phyloP scores from a whole-genome alignment of 2,888 invertebrate genomes.

The Melinaea marsaeus region DNA sequence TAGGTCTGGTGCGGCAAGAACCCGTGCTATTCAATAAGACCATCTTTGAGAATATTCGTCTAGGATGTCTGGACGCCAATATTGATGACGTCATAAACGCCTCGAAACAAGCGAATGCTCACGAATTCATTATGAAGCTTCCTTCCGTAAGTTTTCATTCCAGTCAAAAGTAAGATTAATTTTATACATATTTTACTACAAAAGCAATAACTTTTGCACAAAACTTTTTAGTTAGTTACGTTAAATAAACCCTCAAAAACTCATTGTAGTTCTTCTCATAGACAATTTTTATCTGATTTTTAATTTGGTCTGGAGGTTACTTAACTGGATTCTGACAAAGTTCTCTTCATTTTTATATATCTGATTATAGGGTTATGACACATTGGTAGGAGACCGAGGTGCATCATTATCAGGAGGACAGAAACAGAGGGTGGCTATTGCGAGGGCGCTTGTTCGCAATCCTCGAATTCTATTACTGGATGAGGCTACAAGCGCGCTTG shows the following conservation, averaged over 20 bases:
- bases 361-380: slow-evolving; percentile 82
- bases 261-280: no score
- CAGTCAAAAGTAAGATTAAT: neutral
- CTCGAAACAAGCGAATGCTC: slow-evolving; percentile 86
- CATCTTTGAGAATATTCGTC: slow-evolving; percentile 91
- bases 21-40: slow-evolving; percentile 91
- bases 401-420: slow-evolving; percentile 92
- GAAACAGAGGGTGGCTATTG: slow-evolving; percentile 93
- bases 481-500: slow-evolving; percentile 94
- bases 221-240: no score
- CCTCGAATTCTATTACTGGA: slow-evolving; percentile 88
- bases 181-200: no score
- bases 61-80: slow-evolving; percentile 83
- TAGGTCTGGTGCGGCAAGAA: slow-evolving; percentile 95
- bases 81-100: slow-evolving; percentile 82
- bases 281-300: no score
- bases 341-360: no score
- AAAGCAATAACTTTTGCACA: no score
- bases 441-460: slow-evolving; percentile 88
- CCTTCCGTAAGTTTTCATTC: slow-evolving; percentile 76
- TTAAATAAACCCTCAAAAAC: no score
- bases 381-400: slow-evolving; percentile 89
- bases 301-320: no score
- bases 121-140: slow-evolving; percentile 84
- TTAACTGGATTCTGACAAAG: no score